Percentiles rank a stretch among this genome's conserved stretches.
Conservation (phyloP, 1,140 invertebrate genomes). For the Chironomus striatipennis region DNA sequence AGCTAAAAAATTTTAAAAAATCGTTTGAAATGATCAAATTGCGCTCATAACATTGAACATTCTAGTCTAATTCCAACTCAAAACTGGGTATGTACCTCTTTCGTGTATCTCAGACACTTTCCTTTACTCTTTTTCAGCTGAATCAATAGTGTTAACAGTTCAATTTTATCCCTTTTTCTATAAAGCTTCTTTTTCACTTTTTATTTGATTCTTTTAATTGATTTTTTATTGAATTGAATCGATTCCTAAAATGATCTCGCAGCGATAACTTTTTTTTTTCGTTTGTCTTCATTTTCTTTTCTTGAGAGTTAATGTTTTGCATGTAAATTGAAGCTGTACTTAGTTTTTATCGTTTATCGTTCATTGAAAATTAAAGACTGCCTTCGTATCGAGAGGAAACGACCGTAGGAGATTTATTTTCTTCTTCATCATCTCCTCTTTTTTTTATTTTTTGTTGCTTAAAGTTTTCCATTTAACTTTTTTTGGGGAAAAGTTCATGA, state of each 20-base stretch:
- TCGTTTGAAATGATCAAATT: no score
- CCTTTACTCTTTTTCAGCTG: neutral
- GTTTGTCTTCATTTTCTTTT: neutral
- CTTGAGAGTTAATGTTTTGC: neutral
- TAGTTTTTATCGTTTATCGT: no score
- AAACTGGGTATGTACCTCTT: no score
- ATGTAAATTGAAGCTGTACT: neutral
- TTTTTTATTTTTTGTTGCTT: no score
- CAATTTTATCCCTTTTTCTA: constrained; percentile 14
- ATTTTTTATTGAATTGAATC: constrained; percentile 1
- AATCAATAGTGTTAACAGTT: neutral
- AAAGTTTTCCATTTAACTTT: neutral
- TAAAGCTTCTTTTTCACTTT: neutral
- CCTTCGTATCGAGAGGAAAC: neutral
- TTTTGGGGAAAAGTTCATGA: neutral
- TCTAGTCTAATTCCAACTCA: no score
- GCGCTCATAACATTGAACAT: no score
- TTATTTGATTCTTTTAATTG: neutral
- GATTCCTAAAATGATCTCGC: neutral
- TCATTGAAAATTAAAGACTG: neutral
- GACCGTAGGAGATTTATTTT: neutral
- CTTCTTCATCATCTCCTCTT: no score
- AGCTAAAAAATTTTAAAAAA: no score
- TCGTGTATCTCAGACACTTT: neutral
- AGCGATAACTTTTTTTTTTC: neutral